Conservation (phyloP, 2,888 invertebrate species). For the Amblyjoppa proteus region DNA sequence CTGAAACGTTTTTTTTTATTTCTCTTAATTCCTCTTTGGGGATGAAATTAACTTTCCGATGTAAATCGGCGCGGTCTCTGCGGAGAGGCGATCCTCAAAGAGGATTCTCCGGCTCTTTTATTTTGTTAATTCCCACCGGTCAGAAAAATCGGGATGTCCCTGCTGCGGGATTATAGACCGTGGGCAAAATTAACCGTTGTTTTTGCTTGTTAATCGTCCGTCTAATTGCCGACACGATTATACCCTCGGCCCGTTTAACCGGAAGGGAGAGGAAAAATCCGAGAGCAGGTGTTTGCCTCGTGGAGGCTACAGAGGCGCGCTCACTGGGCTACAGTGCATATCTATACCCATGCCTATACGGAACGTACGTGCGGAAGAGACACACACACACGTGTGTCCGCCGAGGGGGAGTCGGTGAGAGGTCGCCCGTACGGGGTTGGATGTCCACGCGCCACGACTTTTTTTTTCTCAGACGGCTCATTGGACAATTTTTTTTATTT, state of each 20-base stretch:
- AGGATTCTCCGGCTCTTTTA: neutral
- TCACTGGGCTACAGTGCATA: slow-evolving; percentile 3
- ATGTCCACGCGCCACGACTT: slow-evolving; percentile 67
- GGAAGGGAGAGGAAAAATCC: slow-evolving; percentile 58
- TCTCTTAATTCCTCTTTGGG: neutral
- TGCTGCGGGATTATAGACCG: slow-evolving; percentile 20
- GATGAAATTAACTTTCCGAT: slow-evolving; percentile 20
- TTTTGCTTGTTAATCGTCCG: slow-evolving; percentile 45
- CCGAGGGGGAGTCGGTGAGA: slow-evolving; percentile 10
- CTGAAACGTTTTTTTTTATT: neutral
- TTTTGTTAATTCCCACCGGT: slow-evolving; percentile 6
- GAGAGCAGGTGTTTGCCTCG: slow-evolving; percentile 56
- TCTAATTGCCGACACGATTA: slow-evolving; percentile 54
- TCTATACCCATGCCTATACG: neutral
- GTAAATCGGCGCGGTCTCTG: neutral
- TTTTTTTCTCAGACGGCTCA: slow-evolving; percentile 73
- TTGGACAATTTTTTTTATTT: slow-evolving; percentile 77
- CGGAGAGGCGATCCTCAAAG: slow-evolving; percentile 1
- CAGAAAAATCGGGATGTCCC: slow-evolving; percentile 37
- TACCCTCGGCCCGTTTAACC: slow-evolving; percentile 47
- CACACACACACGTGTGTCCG: slow-evolving; percentile 1
- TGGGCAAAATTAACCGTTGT: slow-evolving; percentile 25
- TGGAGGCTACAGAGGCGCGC: slow-evolving; percentile 14
- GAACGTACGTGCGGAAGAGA: neutral
- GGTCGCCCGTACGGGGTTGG: slow-evolving; percentile 55